phyloP scores from a whole-genome alignment of 2,797 vertebrate species.

The Gymnopithys bicolor region DNA sequence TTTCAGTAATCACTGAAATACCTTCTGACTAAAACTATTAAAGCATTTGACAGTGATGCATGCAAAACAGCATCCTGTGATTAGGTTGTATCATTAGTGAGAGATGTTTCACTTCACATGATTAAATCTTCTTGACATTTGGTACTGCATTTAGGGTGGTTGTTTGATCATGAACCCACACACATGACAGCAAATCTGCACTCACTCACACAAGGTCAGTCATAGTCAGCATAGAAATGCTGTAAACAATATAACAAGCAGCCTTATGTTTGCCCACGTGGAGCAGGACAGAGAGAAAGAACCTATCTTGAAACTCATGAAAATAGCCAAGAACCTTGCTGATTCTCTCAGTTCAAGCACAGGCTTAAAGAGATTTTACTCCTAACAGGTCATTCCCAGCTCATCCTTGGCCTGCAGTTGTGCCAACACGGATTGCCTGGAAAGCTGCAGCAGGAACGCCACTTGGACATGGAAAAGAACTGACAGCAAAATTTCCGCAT shows the following conservation, averaged over 20 bases:
- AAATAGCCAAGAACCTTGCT: neutral
- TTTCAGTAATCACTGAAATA: neutral
- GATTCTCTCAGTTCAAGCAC: neutral
- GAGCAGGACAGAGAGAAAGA: neutral
- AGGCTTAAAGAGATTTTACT: neutral
- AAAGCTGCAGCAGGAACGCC: fast-evolving
- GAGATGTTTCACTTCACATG: neutral
- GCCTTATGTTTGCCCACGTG: neutral
- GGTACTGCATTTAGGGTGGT: neutral
- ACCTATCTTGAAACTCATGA: neutral
- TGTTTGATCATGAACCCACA: neutral
- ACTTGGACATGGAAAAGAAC: neutral
- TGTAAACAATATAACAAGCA: neutral
- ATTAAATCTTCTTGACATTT: neutral
- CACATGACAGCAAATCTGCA: neutral
- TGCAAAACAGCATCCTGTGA: conserved; percentile 1
- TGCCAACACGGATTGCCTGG: neutral
- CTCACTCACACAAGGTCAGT: neutral
- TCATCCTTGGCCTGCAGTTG: neutral
- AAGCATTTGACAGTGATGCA: conserved; percentile 21
- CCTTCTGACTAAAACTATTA: conserved; percentile 1
- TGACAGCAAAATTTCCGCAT: neutral
- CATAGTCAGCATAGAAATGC: neutral
- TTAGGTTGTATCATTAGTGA: neutral
- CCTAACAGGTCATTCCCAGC: neutral